Percentiles rank a stretch among this genome's conserved stretches.
phyloP scores from a whole-genome alignment of 2,113 vertebrate genomes.

The Canis aureus region DNA sequence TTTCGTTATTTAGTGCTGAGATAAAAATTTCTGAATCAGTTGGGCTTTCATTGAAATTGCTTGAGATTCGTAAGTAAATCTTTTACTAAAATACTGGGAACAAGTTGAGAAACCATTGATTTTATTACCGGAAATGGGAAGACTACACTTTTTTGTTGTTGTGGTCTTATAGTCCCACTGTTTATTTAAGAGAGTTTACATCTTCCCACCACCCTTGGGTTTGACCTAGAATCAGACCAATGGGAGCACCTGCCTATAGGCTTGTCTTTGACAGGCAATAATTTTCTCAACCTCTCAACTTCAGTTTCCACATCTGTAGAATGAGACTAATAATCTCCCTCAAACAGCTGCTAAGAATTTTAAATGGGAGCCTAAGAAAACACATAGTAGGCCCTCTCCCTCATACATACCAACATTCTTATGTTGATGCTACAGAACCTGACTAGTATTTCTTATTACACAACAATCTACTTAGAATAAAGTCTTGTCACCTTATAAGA shows the following conservation, averaged over 20 bases:
- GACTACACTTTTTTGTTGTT: no score
- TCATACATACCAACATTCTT: neutral
- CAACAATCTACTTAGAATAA: neutral
- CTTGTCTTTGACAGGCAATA: neutral
- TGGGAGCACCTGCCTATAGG: neutral
- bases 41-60: conserved; percentile 46
- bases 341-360: neutral
- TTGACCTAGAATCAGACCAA: neutral
- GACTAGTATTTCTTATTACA: neutral
- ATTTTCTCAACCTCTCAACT: neutral
- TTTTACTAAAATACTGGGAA: neutral
- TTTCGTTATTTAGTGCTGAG: conserved; percentile 50
- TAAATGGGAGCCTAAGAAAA: neutral
- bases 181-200: neutral
- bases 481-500: neutral
- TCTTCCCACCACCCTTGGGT: neutral
- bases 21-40: conserved; percentile 37
- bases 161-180: neutral
- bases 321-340: neutral
- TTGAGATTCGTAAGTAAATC: conserved; percentile 16
- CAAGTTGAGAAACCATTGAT: neutral
- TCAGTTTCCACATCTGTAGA: conserved; percentile 13
- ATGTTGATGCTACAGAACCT: neutral
- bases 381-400: neutral
- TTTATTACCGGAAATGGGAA: neutral